Evolutionary conservation across 2,113 vertebrate species (phyloP), one percentile per base, ranked within the genome.

Genomic region (Festucalex cinctus): DNA sequence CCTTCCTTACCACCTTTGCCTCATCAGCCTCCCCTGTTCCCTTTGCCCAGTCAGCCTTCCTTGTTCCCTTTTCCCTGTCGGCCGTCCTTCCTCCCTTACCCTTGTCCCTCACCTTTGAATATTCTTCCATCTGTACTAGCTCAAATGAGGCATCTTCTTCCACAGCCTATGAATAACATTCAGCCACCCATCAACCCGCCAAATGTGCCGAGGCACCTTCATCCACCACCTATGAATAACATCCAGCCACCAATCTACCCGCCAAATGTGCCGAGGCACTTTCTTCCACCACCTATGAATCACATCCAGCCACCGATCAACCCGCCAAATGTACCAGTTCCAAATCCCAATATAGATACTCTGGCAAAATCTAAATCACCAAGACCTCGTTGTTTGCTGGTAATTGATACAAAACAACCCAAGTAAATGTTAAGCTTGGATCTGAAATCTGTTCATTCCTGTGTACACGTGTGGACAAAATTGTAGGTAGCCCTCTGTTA

Each of bases 361-460:
- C 16, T 28, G 3, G 58, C 70, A 0, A 85, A 81, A 35, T 7
- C 61, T 0, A 86, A 85, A 43, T 20, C 57, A 44, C 14, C 70
- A 3, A 77, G 85, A 65, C 78, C 61, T 0, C 80, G 88, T 36
- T 88, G 74, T 69, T 49, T 90, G 77, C 86, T 85, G 65, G 82
- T 83, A 9, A 82, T 90, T 35, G 51, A 86, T 49, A 88, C 82
- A 57, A 76, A 84, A 68, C 56, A 73, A 1, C 46, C 59, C 13
- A 59, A 63, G 43, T 75, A 48, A 80, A 26, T 17, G 60, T 22
- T 24, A 2, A 37, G 5, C 5, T 60, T 37, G 19, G 19, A 36
- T 17, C 0, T 24, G 12, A 54, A 26, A 24, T 54, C 26, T 57
- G 13, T 32, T 57, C 13, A 32, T 57, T 57, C 16, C 26, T 17